Base-by-base conservation (phyloP, 2,888 invertebrate genomes). In the Drosophila bunnanda region DNA sequence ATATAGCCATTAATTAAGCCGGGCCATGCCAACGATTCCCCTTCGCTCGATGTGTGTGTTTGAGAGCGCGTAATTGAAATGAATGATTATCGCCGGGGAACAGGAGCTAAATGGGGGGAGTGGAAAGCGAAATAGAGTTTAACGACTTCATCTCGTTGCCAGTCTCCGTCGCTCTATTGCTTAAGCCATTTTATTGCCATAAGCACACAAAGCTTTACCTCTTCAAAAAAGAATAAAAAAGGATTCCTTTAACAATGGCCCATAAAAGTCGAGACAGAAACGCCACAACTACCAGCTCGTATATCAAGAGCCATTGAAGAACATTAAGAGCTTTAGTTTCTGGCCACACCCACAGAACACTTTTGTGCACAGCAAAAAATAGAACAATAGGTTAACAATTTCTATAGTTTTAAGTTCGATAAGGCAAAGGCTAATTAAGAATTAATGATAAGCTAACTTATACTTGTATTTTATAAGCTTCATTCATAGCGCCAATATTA, bases 251-350 rank as follows among this genome's bases (percentile, higher is more conserved):
- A 62, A 48, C 62, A 72, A 62, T 62, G 36, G 71, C 39, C 59
- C 62, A 62, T 55, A 56, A 50, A 64, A 53, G 38, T 65, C 20
- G 36, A 32, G 61, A 53, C 61, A 34, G 50, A 66, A 55, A 48
- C 39, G 57, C 56, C 54, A 34, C 54, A 34, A 22, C 50, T 22
- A 34, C 41, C 20, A 43, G 43, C 78, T 82, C 80, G 56, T 82
- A 82, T 80, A 85, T 86, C 78, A 86, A 70, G 78, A 56, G 80
- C 86, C 72, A 83, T 77, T 86, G 86, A 69, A 69, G 69, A 85
- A 70, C 78, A 85, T 86, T 82, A 82, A 80, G 76, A 80, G 75
- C 71, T 67, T 69, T 54, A 53, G 76, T 56, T 54, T 55, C 25
- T 28, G 36, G 52, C 9, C n/a, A 53, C 68, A 20, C 64, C 53